phyloP scores from a whole-genome alignment of 2,888 invertebrate genomes.

The Mythimna loreyi region DNA sequence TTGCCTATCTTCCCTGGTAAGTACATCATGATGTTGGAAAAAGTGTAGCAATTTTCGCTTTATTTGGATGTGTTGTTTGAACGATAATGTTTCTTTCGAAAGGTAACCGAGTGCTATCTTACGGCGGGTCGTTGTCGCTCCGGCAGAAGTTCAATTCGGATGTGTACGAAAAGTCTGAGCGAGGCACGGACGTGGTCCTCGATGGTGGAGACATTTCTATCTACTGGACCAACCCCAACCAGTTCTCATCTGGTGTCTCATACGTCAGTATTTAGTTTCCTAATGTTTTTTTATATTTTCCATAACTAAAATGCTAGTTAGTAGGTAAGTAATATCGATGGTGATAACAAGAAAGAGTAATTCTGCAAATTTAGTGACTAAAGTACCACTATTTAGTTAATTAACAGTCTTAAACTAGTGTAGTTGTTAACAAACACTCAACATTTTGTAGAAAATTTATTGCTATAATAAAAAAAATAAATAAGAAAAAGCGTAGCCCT shows the following conservation, averaged over 20 bases:
- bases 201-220: constrained; percentile 94
- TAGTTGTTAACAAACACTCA: too few relatives aligned
- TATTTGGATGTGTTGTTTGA: not conserved
- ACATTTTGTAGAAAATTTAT: too few relatives aligned
- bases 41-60: too few relatives aligned
- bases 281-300: not conserved
- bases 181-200: constrained; percentile 96
- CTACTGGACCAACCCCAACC: constrained; percentile 93
- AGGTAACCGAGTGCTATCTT: constrained; percentile 95
- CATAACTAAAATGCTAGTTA: not conserved
- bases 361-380: not conserved
- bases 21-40: constrained; percentile 12
- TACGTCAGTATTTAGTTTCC: constrained; percentile 87
- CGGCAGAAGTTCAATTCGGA: constrained; percentile 93
- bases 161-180: constrained; percentile 85
- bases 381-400: not conserved
- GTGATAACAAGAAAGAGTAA: not conserved
- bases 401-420: too few relatives aligned
- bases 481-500: too few relatives aligned
- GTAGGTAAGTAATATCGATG: too few relatives aligned
- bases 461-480: too few relatives aligned
- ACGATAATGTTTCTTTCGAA: not conserved
- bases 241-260: constrained; percentile 89
- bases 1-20: constrained; percentile 85
- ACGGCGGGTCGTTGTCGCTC: constrained; percentile 95